Evolutionary conservation across 2,113 vertebrate genomes (phyloP).

Genomic region (Rhabdomys dilectus): DNA sequence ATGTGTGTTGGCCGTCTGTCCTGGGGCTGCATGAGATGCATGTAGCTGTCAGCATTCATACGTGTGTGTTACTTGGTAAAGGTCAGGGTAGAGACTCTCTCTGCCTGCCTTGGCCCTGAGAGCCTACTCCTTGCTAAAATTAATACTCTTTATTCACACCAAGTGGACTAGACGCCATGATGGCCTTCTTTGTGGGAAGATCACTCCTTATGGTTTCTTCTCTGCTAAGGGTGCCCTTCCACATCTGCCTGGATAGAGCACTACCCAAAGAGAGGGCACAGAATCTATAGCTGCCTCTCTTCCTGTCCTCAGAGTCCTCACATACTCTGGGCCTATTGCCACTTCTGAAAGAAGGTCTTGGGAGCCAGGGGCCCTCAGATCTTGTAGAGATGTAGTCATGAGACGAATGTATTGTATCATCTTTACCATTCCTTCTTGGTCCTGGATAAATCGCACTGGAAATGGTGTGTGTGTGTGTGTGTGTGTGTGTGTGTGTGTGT

Average conservation of each 20-base stretch:
- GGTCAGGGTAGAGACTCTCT: not conserved
- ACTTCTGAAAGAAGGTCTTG: not conserved
- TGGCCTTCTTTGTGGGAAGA: too few relatives aligned
- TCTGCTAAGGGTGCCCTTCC: not conserved
- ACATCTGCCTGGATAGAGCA: not conserved
- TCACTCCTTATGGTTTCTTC: not conserved
- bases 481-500: not conserved
- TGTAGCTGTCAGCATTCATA: not conserved
- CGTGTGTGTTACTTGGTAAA: not conserved
- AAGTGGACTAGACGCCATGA: not conserved
- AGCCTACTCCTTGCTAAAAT: not conserved
- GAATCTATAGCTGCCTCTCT: not conserved
- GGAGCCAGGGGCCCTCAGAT: not conserved
- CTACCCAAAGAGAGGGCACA: not conserved
- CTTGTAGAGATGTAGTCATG: not conserved
- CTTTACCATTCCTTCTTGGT: not conserved
- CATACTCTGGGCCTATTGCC: not conserved
- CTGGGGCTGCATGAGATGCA: rapidly evolving
- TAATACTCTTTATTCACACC: rapidly evolving
- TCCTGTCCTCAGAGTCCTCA: not conserved
- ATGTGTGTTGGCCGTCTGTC: not conserved
- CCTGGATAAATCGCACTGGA: not conserved
- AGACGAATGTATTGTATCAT: not conserved
- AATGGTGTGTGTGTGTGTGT: not conserved
- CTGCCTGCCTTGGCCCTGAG: not conserved